Evolutionary conservation across 2,888 invertebrate species (phyloP).

Genomic region (Phalera bucephala): DNA sequence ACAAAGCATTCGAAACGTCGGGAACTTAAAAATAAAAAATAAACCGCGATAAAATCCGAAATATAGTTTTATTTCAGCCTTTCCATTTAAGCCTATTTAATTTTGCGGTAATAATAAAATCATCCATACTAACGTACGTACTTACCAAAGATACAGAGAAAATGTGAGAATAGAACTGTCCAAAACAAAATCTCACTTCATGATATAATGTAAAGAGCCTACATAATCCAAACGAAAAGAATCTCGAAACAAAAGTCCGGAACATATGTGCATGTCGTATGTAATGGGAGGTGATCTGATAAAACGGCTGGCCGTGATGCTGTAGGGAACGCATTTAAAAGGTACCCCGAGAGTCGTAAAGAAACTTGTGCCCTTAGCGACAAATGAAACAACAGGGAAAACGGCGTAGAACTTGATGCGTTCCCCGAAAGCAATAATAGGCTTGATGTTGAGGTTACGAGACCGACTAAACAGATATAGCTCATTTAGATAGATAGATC

Average conservation of each 20-base stretch:
- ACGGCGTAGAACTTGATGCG: slow-evolving; percentile 27
- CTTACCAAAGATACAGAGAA: too few species aligned
- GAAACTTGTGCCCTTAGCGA: slow-evolving; percentile 38
- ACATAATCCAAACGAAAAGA: slow-evolving; percentile 25
- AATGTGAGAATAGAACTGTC: neutral
- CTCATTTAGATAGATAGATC: too few species aligned
- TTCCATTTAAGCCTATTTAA: too few species aligned
- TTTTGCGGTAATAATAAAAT: too few species aligned
- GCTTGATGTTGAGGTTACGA: neutral
- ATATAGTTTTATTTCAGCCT: too few species aligned
- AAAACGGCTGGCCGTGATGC: slow-evolving; percentile 37
- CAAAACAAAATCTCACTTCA: neutral
- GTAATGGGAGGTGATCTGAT: slow-evolving; percentile 42
- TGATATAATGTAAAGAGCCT: slow-evolving; percentile 6
- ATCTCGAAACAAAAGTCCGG: slow-evolving; percentile 25
- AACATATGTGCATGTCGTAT: slow-evolving; percentile 33
- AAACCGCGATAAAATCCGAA: too few species aligned
- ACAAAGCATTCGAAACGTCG: too few species aligned
- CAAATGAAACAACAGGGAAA: slow-evolving; percentile 36
- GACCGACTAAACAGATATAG: too few species aligned
- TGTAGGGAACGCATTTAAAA: slow-evolving; percentile 37
- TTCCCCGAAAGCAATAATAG: slow-evolving; percentile 25
- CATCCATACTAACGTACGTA: too few species aligned
- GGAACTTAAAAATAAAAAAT: too few species aligned
- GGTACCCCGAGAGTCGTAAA: slow-evolving; percentile 42